phyloP scores from a whole-genome alignment of 1,140 invertebrate genomes.

The Listronotus oregonensis region DNA sequence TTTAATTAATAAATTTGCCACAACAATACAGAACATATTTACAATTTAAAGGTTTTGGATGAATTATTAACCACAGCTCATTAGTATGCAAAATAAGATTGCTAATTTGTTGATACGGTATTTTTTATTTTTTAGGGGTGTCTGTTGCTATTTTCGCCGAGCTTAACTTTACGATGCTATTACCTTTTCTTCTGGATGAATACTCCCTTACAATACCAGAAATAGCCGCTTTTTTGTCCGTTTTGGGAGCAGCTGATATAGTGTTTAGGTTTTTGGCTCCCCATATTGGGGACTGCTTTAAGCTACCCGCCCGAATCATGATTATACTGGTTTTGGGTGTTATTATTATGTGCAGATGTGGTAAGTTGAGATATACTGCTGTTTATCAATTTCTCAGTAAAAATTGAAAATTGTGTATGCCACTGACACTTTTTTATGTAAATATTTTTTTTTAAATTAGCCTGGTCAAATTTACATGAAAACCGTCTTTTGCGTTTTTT shows the following conservation, averaged over 20 bases:
- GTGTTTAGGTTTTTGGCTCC: slow-evolving; percentile 65
- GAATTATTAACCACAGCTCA: no score
- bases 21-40: no score
- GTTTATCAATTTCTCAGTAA: no score
- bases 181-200: slow-evolving; percentile 70
- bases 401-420: no score
- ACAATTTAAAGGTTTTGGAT: no score
- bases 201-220: slow-evolving; percentile 62
- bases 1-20: no score
- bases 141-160: slow-evolving; percentile 71
- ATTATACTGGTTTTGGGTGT: slow-evolving; percentile 52
- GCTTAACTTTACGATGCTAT: slow-evolving; percentile 71
- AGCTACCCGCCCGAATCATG: slow-evolving; percentile 51
- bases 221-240: slow-evolving; percentile 66
- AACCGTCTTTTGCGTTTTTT: no score
- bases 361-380: slow-evolving; percentile 52
- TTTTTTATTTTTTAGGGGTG: slow-evolving; percentile 54
- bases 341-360: slow-evolving; percentile 50
- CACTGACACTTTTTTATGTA: no score
- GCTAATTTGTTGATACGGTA: not conserved
- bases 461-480: no score
- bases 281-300: slow-evolving; percentile 60
- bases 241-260: slow-evolving; percentile 64
- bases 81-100: not conserved
- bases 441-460: not conserved